Percentiles rank a stretch among this genome's conserved stretches.
phyloP scores from a whole-genome alignment of 2,888 invertebrate species.

The Heteromyza rotundicornis region DNA sequence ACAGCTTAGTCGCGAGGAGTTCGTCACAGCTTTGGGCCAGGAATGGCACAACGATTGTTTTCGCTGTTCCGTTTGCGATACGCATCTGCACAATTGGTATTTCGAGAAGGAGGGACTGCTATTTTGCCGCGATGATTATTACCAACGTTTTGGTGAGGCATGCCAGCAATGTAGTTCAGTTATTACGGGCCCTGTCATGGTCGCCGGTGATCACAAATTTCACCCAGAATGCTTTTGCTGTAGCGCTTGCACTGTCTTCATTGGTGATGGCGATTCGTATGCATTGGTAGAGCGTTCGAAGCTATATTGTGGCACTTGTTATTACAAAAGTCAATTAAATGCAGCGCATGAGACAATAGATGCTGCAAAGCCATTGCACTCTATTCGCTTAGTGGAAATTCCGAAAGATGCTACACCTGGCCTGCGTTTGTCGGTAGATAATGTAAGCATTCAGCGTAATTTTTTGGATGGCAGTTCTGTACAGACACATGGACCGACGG shows the following conservation, averaged over 20 bases:
- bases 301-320: slow-evolving; percentile 83
- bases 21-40: slow-evolving; percentile 80
- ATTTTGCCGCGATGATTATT: slow-evolving; percentile 89
- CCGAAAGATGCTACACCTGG: slow-evolving; percentile 69
- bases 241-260: slow-evolving; percentile 77
- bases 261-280: slow-evolving; percentile 92
- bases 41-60: slow-evolving; percentile 92
- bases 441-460: slow-evolving; percentile 39
- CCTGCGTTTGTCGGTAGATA: slow-evolving; percentile 66
- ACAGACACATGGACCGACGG: background rate
- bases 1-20: slow-evolving; percentile 68
- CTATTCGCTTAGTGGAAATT: slow-evolving; percentile 83
- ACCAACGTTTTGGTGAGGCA: slow-evolving; percentile 84
- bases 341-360: background rate
- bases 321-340: slow-evolving; percentile 65
- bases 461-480: slow-evolving; percentile 1
- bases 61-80: slow-evolving; percentile 90
- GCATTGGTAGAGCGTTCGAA: slow-evolving; percentile 89
- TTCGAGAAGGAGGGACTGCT: slow-evolving; percentile 89
- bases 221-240: slow-evolving; percentile 96
- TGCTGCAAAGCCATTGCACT: slow-evolving; percentile 70
- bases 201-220: slow-evolving; percentile 93
- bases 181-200: slow-evolving; percentile 86
- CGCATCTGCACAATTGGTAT: slow-evolving; percentile 87
- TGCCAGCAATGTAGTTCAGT: slow-evolving; percentile 81